Base-by-base conservation (phyloP, 2,113 vertebrate species). In the Apteryx owenii region DNA sequence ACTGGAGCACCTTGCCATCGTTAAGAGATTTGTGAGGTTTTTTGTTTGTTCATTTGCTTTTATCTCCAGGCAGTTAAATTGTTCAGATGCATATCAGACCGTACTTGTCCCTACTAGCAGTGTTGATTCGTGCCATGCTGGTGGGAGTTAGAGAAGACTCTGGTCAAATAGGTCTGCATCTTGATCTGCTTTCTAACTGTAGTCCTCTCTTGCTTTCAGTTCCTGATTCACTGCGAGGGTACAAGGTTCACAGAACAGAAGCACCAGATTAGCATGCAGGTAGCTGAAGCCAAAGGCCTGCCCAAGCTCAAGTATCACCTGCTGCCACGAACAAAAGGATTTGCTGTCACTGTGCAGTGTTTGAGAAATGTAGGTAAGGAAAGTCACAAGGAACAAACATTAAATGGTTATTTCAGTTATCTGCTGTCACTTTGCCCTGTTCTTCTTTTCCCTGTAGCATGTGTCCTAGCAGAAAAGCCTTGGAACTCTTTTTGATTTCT, bases 161-260 rank as follows among this genome's bases (percentile, higher is more conserved):
- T 85, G 38, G 48, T 93, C 50, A 82, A 44, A 65, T 48, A 90
- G 44, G 33, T 26, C 16, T 21, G 40, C 53, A 29, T 85, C 36
- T 15, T 46, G 76, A 88, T 36, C 51, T 80, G 33, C 50, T 76
- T 50, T 81, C 78, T 97, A 58, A 96, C 75, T 71, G 40, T 51
- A 38, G 33, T 76, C 60, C 42, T 96, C 28, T 89, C 42, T 94
- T 87, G 66, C 60, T 89, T 97, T 36, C 95, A 99, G 99, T 99
- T 99, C 96, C 98, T 99, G 97, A 99, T 99, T 81, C 98, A 98
- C 90, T 99, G 99, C 7, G 99, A 99, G 95, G 99, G 99, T 88
- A 99, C 99, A 0, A 99, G 99, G 51, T 99, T 99, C 98, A 99
- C 99, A 2, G 98, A 98, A 81, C 98, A 99, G 98, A 99, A 99